Conservation (phyloP, 2,113 vertebrate genomes). For the Mus musculus region GRCm39 chr8:49395001-49395500, state of each 20-base stretch:
- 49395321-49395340: not conserved
- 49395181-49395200: not conserved
- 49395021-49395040: not conserved
- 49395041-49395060: not conserved
- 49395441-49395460: not conserved
- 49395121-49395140: no score
- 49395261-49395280: not conserved
- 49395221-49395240: accelerated
- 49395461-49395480: not conserved
- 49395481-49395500: accelerated
- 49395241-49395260: not conserved
- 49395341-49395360: not conserved
- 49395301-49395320: not conserved
- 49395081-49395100: not conserved
- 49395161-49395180: not conserved
- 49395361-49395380: not conserved
- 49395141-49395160: not conserved
- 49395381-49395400: accelerated
- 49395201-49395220: not conserved
- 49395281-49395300: not conserved
- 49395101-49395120: not conserved
- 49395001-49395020: not conserved
- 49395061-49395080: not conserved
- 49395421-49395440: accelerated
- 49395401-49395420: not conserved